Percentiles rank a stretch among this genome's conserved stretches.
phyloP scores from a whole-genome alignment of 2,113 vertebrate species.

The Arvicanthis niloticus region DNA sequence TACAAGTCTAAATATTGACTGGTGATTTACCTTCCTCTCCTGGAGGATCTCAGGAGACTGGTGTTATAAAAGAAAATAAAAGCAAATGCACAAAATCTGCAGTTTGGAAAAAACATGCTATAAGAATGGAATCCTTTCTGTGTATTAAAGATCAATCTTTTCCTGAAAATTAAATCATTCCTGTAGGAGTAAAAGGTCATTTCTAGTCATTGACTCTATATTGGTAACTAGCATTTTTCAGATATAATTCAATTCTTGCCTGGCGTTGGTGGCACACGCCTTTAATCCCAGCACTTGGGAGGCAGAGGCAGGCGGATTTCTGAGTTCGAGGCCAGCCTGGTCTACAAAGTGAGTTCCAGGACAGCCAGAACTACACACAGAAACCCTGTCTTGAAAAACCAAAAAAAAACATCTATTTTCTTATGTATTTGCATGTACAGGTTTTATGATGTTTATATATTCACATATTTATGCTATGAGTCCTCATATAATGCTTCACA shows the following conservation, averaged over 20 bases:
- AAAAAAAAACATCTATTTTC: too few relatives aligned
- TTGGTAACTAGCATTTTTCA: background rate
- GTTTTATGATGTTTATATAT: background rate
- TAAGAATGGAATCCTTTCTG: constrained; percentile 22
- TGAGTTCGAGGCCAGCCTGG: too few relatives aligned
- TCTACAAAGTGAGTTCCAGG: too few relatives aligned
- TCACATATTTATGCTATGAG: background rate
- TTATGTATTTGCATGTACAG: background rate
- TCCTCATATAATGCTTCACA: background rate
- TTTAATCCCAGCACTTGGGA: too few relatives aligned
- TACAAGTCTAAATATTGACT: constrained; percentile 82
- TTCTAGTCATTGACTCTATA: background rate
- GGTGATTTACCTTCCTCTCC: constrained; percentile 66
- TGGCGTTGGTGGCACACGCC: too few relatives aligned
- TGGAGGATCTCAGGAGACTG: constrained; percentile 67
- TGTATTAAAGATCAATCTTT: constrained; percentile 66
- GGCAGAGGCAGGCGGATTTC: too few relatives aligned
- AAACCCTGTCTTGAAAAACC: too few relatives aligned
- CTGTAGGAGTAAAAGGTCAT: constrained; percentile 19
- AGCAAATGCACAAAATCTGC: constrained; percentile 67
- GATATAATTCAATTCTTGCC: background rate
- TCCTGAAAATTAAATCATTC: constrained; percentile 55
- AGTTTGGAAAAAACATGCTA: constrained; percentile 66
- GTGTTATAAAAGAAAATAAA: constrained; percentile 60
- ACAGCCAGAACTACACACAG: too few relatives aligned